Conservation (phyloP, 2,888 invertebrate genomes). For the Keiferia lycopersicella region DNA sequence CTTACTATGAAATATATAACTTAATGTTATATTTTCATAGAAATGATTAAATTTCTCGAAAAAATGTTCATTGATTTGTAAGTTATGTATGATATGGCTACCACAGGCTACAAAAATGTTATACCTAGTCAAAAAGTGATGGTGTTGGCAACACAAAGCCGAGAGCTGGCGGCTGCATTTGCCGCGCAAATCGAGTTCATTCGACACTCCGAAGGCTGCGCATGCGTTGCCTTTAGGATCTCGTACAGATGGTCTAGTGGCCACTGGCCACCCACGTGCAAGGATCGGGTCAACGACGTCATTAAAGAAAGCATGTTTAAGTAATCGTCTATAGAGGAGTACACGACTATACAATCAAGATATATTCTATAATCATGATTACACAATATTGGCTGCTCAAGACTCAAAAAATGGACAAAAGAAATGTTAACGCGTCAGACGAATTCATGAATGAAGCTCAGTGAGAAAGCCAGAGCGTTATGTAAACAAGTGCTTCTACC, state of each 20-base stretch:
- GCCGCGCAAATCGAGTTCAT: constrained; percentile 65
- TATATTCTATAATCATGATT: constrained; percentile 10
- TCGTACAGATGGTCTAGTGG: constrained; percentile 32
- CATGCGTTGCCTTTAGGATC: constrained; percentile 35
- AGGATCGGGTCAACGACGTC: constrained; percentile 19
- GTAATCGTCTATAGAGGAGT: not conserved
- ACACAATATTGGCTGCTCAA: constrained; percentile 10
- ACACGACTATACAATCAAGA: no score
- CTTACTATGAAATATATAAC: no score
- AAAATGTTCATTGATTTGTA: no score
- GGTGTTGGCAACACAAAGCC: no score
- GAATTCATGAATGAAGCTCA: constrained; percentile 34
- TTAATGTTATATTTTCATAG: no score
- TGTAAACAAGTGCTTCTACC: constrained; percentile 43
- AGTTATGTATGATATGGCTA: no score
- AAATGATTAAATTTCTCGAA: no score
- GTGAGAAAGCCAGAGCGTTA: constrained; percentile 58
- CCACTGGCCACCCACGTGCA: constrained; percentile 47
- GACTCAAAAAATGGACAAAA: constrained; percentile 13
- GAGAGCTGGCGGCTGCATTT: constrained; percentile 27
- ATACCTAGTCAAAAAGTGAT: no score
- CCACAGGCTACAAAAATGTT: no score
- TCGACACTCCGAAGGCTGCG: constrained; percentile 44
- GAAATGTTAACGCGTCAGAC: constrained; percentile 26
- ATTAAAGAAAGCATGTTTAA: constrained; percentile 18